Conservation (phyloP, 2,888 invertebrate genomes). For the Melolontha melolontha region DNA sequence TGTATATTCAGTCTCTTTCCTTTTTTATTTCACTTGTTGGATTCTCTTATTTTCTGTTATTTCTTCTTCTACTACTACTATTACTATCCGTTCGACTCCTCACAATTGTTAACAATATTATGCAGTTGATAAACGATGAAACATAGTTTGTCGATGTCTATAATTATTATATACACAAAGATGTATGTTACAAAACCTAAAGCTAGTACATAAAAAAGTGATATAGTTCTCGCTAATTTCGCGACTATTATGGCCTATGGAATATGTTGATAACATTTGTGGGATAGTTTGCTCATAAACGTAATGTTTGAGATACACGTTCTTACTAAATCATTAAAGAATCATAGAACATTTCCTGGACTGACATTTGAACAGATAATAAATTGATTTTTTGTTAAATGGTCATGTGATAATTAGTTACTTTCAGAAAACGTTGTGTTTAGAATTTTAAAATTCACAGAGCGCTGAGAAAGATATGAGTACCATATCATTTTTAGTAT, state of each 20-base stretch:
- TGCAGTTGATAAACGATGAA: neutral
- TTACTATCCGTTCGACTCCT: slow-evolving; percentile 7
- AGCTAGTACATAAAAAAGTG: no score
- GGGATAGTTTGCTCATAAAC: slow-evolving; percentile 15
- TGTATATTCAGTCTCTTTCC: slow-evolving; percentile 21
- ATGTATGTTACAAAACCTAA: no score
- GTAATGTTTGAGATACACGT: slow-evolving; percentile 6
- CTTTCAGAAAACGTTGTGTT: no score
- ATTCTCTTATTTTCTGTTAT: slow-evolving; percentile 6
- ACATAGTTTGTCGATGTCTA: slow-evolving; percentile 4
- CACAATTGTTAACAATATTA: neutral
- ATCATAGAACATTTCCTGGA: slow-evolving; percentile 5
- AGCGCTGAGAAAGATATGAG: no score
- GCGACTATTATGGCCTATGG: slow-evolving; percentile 12
- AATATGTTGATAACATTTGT: slow-evolving; percentile 21
- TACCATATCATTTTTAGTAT: no score
- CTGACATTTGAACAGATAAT: slow-evolving; percentile 7
- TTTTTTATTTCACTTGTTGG: slow-evolving; percentile 23
- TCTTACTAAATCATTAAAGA: neutral
- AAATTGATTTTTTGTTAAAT: slow-evolving; percentile 1
- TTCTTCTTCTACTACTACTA: slow-evolving; percentile 14
- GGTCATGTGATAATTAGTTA: no score
- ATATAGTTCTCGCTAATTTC: slow-evolving; percentile 18
- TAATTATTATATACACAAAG: slow-evolving; percentile 27
- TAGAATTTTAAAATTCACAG: no score